Percentiles rank a stretch among this genome's conserved stretches.
These are phyloP conservation scores for Mobula hypostoma DNA, from an alignment of 2,113 vertebrate genomes.

Conservation along the genomic window DNA sequence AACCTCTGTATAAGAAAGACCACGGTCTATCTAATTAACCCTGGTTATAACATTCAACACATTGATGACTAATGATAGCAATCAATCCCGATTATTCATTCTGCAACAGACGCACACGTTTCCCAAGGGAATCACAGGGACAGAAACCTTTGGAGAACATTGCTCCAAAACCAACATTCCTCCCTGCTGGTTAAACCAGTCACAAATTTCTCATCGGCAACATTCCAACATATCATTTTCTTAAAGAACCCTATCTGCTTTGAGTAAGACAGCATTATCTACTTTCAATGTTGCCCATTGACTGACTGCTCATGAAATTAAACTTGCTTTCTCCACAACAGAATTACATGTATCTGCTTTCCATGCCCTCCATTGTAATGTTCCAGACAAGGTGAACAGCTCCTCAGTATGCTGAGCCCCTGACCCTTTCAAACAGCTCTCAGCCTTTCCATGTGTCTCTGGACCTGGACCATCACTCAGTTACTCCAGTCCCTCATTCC, in stretches of 20 bases:
- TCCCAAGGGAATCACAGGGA: not conserved
- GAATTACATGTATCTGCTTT: not conserved
- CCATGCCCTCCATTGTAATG: not conserved
- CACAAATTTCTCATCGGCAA: not conserved
- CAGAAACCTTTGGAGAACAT: not conserved
- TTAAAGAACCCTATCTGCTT: not conserved
- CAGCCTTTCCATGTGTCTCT: not conserved
- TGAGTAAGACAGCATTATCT: not conserved
- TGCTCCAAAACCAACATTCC: not conserved
- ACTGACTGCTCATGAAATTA: not conserved
- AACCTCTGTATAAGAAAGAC: not conserved
- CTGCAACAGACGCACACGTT: not conserved
- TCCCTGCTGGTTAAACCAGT: not conserved
- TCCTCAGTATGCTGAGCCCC: not conserved
- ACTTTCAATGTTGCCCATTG: not conserved
- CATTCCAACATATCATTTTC: not conserved
- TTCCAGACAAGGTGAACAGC: not conserved
- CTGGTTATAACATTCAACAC: not conserved
- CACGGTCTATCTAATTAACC: not conserved
- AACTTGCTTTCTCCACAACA: not conserved
- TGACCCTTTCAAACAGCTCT: too few relatives aligned
- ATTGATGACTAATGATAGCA: not conserved
- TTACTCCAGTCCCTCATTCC: not conserved
- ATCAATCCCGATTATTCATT: not conserved
- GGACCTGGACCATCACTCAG: not conserved